phyloP scores from a whole-genome alignment of 2,888 invertebrate genomes.

The Chymomyza caudatula region DNA sequence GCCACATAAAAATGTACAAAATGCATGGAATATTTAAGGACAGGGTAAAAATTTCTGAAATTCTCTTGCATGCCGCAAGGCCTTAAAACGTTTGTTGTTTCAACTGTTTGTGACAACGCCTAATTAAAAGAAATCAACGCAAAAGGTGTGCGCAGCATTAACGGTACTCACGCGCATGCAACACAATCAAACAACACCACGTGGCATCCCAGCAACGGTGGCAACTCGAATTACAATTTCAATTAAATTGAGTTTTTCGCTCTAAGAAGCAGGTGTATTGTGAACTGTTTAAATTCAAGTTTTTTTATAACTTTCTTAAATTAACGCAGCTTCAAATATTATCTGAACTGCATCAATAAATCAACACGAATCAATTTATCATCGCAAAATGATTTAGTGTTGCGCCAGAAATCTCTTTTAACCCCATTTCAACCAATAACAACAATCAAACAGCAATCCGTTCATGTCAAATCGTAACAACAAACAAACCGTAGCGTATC shows the following conservation, averaged over 20 bases:
- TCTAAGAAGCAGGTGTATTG: neutral
- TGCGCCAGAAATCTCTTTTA: no score
- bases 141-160: constrained; percentile 26
- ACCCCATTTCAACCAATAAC: no score
- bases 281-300: no score
- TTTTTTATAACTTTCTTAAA: no score
- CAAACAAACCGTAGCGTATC: no score
- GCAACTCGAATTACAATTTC: neutral
- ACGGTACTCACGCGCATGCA: no score
- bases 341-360: neutral
- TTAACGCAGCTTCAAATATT: no score
- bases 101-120: constrained; percentile 19
- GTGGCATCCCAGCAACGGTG: neutral
- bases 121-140: constrained; percentile 38
- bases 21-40: constrained; percentile 16
- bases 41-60: constrained; percentile 22
- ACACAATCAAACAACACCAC: neutral
- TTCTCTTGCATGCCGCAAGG: neutral
- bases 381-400: neutral
- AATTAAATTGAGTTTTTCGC: no score
- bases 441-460: no score
- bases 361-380: neutral
- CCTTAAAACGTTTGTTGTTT: neutral
- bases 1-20: neutral
- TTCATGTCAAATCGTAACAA: no score